Percentiles rank a stretch among this genome's conserved stretches.
phyloP scores from a whole-genome alignment of 2,888 invertebrate species.

The Drosophila merina region DNA sequence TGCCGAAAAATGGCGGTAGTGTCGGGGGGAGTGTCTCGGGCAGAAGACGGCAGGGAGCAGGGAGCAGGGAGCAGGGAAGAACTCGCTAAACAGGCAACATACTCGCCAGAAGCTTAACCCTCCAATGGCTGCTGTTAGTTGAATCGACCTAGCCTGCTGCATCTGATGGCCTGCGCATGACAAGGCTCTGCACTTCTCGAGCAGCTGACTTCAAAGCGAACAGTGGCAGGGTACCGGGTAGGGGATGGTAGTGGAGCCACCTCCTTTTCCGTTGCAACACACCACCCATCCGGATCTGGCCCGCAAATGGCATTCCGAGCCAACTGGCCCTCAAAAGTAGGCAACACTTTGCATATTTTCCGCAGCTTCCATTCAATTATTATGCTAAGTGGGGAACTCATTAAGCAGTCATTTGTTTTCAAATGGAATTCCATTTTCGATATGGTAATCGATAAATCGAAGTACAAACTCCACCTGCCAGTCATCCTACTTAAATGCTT shows the following conservation, averaged over 20 bases:
- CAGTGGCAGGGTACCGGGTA: constrained; percentile 4
- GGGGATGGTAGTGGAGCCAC: background rate
- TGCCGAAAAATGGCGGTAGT: background rate
- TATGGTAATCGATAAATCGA: constrained; percentile 69
- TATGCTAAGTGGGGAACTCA: constrained; percentile 49
- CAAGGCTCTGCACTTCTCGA: constrained; percentile 48
- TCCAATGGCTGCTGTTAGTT: constrained; percentile 33
- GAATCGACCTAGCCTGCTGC: constrained; percentile 25
- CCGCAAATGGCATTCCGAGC: constrained; percentile 14
- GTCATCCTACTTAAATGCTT: constrained; percentile 62
- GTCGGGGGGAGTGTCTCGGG: background rate
- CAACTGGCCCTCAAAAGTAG: constrained; percentile 50
- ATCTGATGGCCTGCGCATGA: constrained; percentile 56
- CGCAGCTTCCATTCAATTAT: constrained; percentile 49
- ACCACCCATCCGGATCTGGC: constrained; percentile 4
- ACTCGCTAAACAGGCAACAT: constrained; percentile 30
- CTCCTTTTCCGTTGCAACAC: constrained; percentile 3
- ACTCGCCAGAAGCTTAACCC: constrained; percentile 41
- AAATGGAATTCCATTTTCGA: constrained; percentile 59
- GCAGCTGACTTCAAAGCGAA: constrained; percentile 39
- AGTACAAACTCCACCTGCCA: constrained; percentile 33
- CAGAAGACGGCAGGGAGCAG: background rate
- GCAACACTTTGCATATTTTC: constrained; percentile 58
- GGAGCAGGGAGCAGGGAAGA: background rate
- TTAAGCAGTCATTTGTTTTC: constrained; percentile 50